Base-by-base conservation (phyloP, 2,113 vertebrate genomes). In the Festucalex cinctus region DNA sequence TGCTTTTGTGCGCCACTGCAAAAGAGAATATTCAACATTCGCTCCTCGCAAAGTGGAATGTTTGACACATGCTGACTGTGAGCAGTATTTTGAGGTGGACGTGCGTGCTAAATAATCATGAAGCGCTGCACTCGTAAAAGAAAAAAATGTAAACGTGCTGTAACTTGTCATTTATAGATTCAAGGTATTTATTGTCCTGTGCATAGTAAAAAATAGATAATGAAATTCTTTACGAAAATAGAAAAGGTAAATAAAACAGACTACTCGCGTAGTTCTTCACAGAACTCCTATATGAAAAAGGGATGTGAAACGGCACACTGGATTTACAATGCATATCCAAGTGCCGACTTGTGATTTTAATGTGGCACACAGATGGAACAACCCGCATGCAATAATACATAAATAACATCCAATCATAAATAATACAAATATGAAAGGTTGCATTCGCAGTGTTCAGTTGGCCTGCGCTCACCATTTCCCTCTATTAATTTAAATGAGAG, bases 1-100 rank as follows among this genome's bases (percentile, higher is more conserved):
- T 59, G 37, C n/a, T 41, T 43, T 62, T 62, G 37, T 43, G 37
- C 3, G 37, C 37, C 53, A 46, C 51, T 51, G 20, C 51, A 68
- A 16, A n/a, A 46, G 46, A 61, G 77, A 68, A 66, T 49, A 51
- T 41, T 0, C 12, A 5, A 75, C 43, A 66, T 26, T 54, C 12
- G 12, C 24, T 73, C 14, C 54, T 69, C 36, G 6, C 57, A 10
- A 26, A 56, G 41, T n/a, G 48, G 35, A 68, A 49, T 43, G 35
- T 70, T 63, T 49, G 53, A 64, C 68, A 28, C 28, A 44, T 28
- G 54, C 19, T 63, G 20, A 65, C 32, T 58, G 28, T 60, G 24
- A 24, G 60, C 57, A n/a, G 43, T 69, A 20, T 39, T 44, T 49
- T 28, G 22, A 19, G 6, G 61, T 16, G 12, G 3, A 41, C 67